Base-by-base conservation (phyloP, 2,797 vertebrate species). In the Rhinophrynus dorsalis region DNA sequence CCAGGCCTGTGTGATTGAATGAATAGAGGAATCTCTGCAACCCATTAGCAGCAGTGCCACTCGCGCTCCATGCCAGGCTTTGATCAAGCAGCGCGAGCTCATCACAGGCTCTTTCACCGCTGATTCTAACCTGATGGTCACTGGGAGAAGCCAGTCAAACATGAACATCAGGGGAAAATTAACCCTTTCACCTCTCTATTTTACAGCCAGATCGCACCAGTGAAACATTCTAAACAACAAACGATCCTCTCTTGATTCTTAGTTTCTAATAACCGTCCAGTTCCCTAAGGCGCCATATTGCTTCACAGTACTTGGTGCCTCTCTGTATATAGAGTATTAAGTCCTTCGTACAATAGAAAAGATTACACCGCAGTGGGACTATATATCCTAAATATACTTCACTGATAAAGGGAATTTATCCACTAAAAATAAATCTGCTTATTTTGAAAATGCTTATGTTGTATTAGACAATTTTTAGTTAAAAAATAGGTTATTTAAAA, bases 41-140 rank as follows among this genome's bases (percentile, higher is more conserved):
- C 30, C 59, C 23, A 71, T 71, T 71, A 71, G 59, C 13, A 12
- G 33, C 21, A 18, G 37, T 62, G 68, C 68, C 60, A 71, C 59
- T 64, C 44, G 29, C 48, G 56, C 5, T 35, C 32, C 21, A 21
- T 63, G 59, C 68, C 59, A 71, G 48, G 68, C 68, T 64, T 71
- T 71, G 68, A 64, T 71, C 68, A 71, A 47, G 40, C 68, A 55
- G 52, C 45, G 10, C 17, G 37, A 33, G 59, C 68, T 64, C 68
- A 71, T 71, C 68, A 71, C 42, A 45, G 50, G 27, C 3, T 47
- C 17, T 56, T 45, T 51, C n/a, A n/a, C 48, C 51, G 54, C 30
- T 57, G 59, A 71, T 71, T 71, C 68, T 51, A 52, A 63, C 51
- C 51, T 64, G 32, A 63, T 71, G 68, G 68, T 56, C 68, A 71